These are phyloP conservation scores for Tineola bisselliella DNA, from an alignment of 2,888 invertebrate genomes.

Conservation along the genomic window DNA sequence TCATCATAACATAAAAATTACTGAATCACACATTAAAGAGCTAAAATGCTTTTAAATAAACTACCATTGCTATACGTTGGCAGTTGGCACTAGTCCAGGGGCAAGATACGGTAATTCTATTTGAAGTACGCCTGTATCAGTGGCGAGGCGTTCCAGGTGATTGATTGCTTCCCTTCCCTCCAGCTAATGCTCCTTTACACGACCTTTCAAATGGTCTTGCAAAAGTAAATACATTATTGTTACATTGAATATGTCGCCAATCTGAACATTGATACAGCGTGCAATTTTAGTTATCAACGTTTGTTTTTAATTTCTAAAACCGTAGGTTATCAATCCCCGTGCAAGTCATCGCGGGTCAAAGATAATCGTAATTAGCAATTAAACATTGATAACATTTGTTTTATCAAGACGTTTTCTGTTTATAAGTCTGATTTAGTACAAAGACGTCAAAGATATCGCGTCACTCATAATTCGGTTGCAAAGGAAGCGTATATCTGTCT, in stretches of 20 bases:
- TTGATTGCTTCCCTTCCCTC: slow-evolving; percentile 53
- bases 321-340: not conserved
- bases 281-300: too few relatives aligned
- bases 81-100: slow-evolving; percentile 46
- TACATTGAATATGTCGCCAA: not conserved
- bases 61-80: slow-evolving; percentile 45
- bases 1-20: not conserved
- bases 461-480: slow-evolving; percentile 11
- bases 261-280: too few relatives aligned
- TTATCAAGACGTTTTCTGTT: not conserved
- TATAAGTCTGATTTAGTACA: not conserved
- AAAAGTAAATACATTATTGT: not conserved
- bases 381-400: not conserved
- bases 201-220: slow-evolving; percentile 6
- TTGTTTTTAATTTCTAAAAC: not conserved
- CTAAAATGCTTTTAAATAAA: slow-evolving; percentile 24
- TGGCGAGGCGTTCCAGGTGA: slow-evolving; percentile 33
- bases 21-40: not conserved
- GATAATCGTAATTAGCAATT: not conserved
- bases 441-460: slow-evolving; percentile 5
- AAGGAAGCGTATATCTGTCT: slow-evolving; percentile 11
- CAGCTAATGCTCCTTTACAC: slow-evolving; percentile 7
- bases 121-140: slow-evolving; percentile 49
- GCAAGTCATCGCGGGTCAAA: not conserved
- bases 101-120: slow-evolving; percentile 46